These are phyloP conservation scores for Cisticola juncidis DNA, from an alignment of 2,113 vertebrate genomes.

Conservation along the genomic window DNA sequence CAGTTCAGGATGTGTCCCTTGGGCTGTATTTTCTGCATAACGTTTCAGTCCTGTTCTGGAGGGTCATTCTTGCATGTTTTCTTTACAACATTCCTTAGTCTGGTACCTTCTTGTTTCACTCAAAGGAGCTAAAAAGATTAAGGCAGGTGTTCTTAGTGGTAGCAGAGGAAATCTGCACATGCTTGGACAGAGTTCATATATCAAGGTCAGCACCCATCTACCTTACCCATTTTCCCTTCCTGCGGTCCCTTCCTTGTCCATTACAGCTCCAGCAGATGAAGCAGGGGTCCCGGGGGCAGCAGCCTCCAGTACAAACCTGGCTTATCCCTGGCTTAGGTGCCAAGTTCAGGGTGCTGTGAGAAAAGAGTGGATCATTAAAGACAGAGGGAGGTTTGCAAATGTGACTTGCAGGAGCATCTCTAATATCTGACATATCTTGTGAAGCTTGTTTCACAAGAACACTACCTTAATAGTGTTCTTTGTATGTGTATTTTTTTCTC, in stretches of 20 bases:
- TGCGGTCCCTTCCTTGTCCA: neutral
- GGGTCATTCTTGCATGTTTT: neutral
- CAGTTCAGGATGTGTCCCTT: neutral
- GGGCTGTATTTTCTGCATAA: neutral
- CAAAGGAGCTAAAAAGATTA: neutral
- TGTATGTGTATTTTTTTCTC: neutral
- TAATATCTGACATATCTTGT: neutral
- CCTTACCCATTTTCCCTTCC: neutral
- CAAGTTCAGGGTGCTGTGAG: neutral
- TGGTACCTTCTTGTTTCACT: neutral
- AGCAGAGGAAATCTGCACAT: neutral
- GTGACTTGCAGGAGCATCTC: neutral
- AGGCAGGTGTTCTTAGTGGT: neutral
- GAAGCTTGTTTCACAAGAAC: neutral
- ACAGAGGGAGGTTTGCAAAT: neutral
- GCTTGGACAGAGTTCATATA: neutral
- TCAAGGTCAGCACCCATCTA: neutral
- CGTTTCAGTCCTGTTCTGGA: neutral
- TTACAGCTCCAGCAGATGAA: neutral
- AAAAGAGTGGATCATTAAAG: neutral
- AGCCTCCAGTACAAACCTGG: neutral
- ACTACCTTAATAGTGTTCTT: neutral
- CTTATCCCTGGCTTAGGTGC: fast-evolving
- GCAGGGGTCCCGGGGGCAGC: fast-evolving
- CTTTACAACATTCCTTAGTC: neutral